A percentile compares a stretch with the other conserved stretches of the same genome.
Conservation (phyloP, 1,140 invertebrate species). For the Heliothis virescens region DNA sequence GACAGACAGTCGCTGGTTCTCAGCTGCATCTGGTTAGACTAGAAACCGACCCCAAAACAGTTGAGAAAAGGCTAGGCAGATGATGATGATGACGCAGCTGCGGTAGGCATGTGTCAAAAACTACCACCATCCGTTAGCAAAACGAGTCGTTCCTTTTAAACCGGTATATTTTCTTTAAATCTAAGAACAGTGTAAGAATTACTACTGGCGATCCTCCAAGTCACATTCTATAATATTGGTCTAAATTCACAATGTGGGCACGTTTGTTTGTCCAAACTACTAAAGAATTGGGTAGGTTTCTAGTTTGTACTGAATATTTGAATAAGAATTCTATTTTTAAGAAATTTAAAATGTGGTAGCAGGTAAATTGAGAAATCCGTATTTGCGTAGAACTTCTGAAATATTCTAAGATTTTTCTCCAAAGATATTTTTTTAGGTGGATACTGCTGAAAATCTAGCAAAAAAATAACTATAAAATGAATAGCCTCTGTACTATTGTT, state of each 20-base stretch:
- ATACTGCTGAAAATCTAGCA: no score
- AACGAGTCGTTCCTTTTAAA: not conserved
- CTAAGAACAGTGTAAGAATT: not conserved
- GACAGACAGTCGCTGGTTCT: no score
- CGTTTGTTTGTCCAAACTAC: conserved; percentile 4
- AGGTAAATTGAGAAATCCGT: not conserved
- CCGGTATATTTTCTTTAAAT: no score
- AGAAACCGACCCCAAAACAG: no score
- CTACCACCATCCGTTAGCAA: not conserved
- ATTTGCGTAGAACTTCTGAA: not conserved
- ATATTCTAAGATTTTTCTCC: not conserved
- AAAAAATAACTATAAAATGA: no score
- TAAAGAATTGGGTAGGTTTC: conserved; percentile 8
- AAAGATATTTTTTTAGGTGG: no score
- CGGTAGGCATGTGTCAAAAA: no score
- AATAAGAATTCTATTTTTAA: not conserved
- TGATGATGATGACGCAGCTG: no score
- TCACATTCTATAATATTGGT: conserved; percentile 1
- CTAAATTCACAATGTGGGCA: conserved; percentile 26
- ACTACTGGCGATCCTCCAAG: conserved; percentile 11
- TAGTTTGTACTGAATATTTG: not conserved
- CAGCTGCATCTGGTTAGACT: no score
- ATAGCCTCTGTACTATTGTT: no score
- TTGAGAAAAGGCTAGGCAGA: no score
- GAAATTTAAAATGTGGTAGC: no score